Conservation (phyloP, 2,888 invertebrate genomes). For the Orthosia gothica region DNA sequence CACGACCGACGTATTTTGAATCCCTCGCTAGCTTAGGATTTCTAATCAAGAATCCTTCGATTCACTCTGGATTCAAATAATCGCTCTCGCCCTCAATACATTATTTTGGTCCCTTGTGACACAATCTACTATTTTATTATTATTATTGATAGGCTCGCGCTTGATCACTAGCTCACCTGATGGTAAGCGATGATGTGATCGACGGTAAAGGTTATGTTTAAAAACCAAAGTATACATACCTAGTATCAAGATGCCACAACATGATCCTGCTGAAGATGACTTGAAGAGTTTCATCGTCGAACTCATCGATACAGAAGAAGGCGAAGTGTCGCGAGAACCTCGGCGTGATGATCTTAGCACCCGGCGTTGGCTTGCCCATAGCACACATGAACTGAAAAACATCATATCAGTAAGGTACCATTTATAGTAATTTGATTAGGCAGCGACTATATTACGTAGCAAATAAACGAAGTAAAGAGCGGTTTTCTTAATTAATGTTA, state of each 20-base stretch:
- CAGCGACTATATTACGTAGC: background rate
- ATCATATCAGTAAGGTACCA: background rate
- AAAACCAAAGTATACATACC: conserved; percentile 86
- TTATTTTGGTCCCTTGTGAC: too few relatives aligned
- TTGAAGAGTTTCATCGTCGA: conserved; percentile 95
- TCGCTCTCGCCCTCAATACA: too few relatives aligned
- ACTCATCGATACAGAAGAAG: conserved; percentile 97
- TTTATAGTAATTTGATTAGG: background rate
- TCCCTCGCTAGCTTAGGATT: too few relatives aligned
- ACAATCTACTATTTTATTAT: too few relatives aligned
- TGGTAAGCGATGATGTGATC: too few relatives aligned
- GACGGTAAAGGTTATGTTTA: background rate
- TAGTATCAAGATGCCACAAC: conserved; percentile 98
- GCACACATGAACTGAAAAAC: conserved; percentile 94
- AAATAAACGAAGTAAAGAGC: too few relatives aligned
- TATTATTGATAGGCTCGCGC: too few relatives aligned
- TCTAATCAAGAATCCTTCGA: too few relatives aligned
- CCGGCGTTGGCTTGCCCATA: conserved; percentile 95
- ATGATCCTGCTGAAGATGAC: conserved; percentile 97
- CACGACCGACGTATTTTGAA: too few relatives aligned
- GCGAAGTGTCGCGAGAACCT: conserved; percentile 97
- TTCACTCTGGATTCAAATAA: too few relatives aligned
- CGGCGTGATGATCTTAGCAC: conserved; percentile 96
- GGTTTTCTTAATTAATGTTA: background rate
- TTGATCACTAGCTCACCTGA: too few relatives aligned